A percentile compares a stretch with the other conserved stretches of the same genome.
Conservation (phyloP, 2,113 vertebrate species). For the Sebastes fasciatus region DNA sequence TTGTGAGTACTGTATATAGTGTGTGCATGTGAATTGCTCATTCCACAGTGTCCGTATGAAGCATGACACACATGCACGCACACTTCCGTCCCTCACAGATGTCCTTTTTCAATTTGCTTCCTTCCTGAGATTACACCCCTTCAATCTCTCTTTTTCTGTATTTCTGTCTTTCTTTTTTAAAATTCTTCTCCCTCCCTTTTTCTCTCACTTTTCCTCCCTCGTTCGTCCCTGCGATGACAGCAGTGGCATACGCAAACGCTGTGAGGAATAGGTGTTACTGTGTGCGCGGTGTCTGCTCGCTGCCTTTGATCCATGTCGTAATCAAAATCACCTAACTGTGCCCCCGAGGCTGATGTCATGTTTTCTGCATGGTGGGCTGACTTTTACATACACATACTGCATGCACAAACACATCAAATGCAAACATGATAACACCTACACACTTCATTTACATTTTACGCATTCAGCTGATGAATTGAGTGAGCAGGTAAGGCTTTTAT, state of each 20-base stretch:
- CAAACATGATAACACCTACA: not conserved
- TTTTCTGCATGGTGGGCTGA: slow-evolving; percentile 14
- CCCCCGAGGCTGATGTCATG: slow-evolving; percentile 17
- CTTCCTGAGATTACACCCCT: not conserved
- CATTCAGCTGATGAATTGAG: not conserved
- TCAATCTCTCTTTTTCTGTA: not conserved
- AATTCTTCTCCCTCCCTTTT: not conserved
- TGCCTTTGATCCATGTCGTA: slow-evolving; percentile 16
- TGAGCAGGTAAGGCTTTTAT: slow-evolving; percentile 7
- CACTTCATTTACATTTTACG: not conserved
- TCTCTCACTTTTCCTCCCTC: not conserved
- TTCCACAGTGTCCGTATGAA: slow-evolving; percentile 14
- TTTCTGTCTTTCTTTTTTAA: not conserved
- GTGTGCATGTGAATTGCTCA: not conserved
- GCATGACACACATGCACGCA: not conserved
- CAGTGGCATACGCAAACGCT: not conserved
- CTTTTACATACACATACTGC: not conserved
- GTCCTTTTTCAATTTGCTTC: slow-evolving; percentile 6
- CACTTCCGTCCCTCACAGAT: slow-evolving; percentile 16
- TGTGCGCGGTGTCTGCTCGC: slow-evolving; percentile 17
- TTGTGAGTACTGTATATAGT: not conserved
- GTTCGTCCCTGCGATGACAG: not conserved
- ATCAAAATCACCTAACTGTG: slow-evolving; percentile 31
- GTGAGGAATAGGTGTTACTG: slow-evolving; percentile 8
- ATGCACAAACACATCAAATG: not conserved